A percentile compares a stretch with the other conserved stretches of the same genome.
These are phyloP conservation scores for Drosophila incognita DNA, from an alignment of 2,888 invertebrate genomes.

Conservation along the genomic window DNA sequence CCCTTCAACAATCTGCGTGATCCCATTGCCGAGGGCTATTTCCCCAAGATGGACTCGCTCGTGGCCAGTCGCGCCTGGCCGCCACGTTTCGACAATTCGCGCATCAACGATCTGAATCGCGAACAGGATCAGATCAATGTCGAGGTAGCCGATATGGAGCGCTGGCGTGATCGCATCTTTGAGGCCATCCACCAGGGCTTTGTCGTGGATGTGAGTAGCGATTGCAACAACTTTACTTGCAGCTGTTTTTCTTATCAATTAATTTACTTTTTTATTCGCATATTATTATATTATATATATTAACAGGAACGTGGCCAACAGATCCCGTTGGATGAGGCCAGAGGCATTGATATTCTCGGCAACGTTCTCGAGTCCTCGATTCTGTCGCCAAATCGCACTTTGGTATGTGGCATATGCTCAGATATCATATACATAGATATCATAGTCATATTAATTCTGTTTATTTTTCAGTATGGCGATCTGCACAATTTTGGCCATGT, in stretches of 20 bases:
- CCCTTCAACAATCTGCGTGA: conserved; percentile 89
- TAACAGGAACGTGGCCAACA: conserved; percentile 87
- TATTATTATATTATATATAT: too few species aligned
- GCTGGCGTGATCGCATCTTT: conserved; percentile 91
- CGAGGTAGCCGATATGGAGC: conserved; percentile 90
- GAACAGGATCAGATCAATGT: conserved; percentile 88
- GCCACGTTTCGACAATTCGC: conserved; percentile 87
- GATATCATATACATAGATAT: too few species aligned
- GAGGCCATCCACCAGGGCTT: conserved; percentile 89
- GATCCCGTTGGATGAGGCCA: conserved; percentile 87
- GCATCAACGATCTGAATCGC: conserved; percentile 88
- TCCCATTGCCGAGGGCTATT: conserved; percentile 92
- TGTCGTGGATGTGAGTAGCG: conserved; percentile 86
- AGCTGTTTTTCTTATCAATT: not conserved
- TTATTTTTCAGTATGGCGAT: conserved; percentile 88
- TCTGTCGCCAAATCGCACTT: conserved; percentile 88
- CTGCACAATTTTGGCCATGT: conserved; percentile 90
- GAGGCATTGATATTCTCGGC: conserved; percentile 92
- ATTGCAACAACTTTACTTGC: rapidly evolving
- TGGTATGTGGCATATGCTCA: conserved; percentile 74
- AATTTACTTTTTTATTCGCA: not conserved
- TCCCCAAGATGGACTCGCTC: conserved; percentile 92
- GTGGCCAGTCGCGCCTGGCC: conserved; percentile 92
- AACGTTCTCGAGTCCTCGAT: conserved; percentile 92
- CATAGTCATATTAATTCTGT: rapidly evolving